Evolutionary conservation across 2,888 invertebrate species (phyloP).

Genomic region (Hyposoter didymator): DNA sequence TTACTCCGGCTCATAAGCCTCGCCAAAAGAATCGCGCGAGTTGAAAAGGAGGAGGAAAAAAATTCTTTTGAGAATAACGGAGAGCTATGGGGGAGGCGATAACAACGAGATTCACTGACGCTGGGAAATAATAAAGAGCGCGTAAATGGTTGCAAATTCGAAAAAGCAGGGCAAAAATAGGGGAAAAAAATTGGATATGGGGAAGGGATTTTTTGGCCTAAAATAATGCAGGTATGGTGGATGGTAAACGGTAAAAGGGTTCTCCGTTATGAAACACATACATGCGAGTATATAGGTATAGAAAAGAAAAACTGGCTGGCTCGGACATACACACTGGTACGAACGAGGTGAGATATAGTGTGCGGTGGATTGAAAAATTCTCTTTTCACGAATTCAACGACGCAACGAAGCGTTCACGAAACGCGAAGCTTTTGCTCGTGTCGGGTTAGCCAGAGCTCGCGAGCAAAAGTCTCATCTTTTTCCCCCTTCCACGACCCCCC

Average conservation of each 20-base stretch:
- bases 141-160: constrained; percentile 6
- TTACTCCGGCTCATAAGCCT: background rate
- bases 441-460: constrained; percentile 39
- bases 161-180: background rate
- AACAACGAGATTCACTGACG: constrained; percentile 57
- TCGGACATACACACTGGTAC: constrained; percentile 14
- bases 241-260: constrained; percentile 26
- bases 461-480: constrained; percentile 20
- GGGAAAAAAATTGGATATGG: background rate
- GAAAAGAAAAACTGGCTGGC: constrained; percentile 21
- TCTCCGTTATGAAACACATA: constrained; percentile 1
- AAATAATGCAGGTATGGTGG: constrained; percentile 25
- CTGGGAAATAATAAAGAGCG: constrained; percentile 57
- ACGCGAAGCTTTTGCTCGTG: constrained; percentile 52
- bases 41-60: constrained; percentile 7
- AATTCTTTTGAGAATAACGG: constrained; percentile 1
- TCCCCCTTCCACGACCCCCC: constrained; percentile 32
- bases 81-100: constrained; percentile 23
- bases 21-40: background rate
- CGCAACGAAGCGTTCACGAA: constrained; percentile 59
- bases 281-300: background rate
- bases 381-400: constrained; percentile 64
- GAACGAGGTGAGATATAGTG: constrained; percentile 33
- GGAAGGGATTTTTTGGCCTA: constrained; percentile 14
- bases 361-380: constrained; percentile 62